Percentiles rank a stretch among this genome's conserved stretches.
phyloP scores from a whole-genome alignment of 2,113 vertebrate genomes.

The Cryptomyrus ogoouensis region DNA sequence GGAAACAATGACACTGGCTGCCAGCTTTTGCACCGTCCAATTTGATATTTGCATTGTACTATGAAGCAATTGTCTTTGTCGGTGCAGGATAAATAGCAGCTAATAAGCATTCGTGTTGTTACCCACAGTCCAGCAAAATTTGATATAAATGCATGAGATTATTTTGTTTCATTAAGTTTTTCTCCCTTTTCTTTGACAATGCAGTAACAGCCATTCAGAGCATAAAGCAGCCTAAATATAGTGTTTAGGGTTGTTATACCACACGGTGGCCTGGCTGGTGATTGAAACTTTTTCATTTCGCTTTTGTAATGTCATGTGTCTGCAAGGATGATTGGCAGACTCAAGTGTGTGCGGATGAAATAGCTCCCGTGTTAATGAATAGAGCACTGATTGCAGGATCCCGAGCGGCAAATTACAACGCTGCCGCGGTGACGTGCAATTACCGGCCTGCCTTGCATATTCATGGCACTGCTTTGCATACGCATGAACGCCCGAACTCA shows the following conservation, averaged over 20 bases:
- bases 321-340: slow-evolving; percentile 92
- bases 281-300: slow-evolving; percentile 81
- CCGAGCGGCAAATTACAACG: slow-evolving; percentile 97
- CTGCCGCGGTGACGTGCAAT: slow-evolving; percentile 97
- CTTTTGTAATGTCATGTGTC: slow-evolving; percentile 65
- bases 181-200: slow-evolving; percentile 50
- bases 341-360: slow-evolving; percentile 96
- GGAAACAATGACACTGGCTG: slow-evolving; percentile 12
- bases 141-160: slow-evolving; percentile 61
- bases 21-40: slow-evolving; percentile 26
- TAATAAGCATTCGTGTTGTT: slow-evolving; percentile 54
- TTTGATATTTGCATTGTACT: slow-evolving; percentile 40
- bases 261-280: slow-evolving; percentile 61
- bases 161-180: slow-evolving; percentile 60
- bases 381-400: slow-evolving; percentile 99
- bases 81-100: slow-evolving; percentile 36
- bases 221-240: slow-evolving; percentile 63
- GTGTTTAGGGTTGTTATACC: slow-evolving; percentile 68
- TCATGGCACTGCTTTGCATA: slow-evolving; percentile 94
- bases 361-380: slow-evolving; percentile 99
- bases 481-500: slow-evolving; percentile 86
- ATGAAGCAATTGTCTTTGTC: slow-evolving; percentile 41
- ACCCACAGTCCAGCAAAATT: slow-evolving; percentile 58
- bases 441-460: slow-evolving; percentile 98
- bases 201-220: slow-evolving; percentile 63